These are phyloP conservation scores for Machimus atricapillus DNA, from an alignment of 2,888 invertebrate species.

Conservation along the genomic window DNA sequence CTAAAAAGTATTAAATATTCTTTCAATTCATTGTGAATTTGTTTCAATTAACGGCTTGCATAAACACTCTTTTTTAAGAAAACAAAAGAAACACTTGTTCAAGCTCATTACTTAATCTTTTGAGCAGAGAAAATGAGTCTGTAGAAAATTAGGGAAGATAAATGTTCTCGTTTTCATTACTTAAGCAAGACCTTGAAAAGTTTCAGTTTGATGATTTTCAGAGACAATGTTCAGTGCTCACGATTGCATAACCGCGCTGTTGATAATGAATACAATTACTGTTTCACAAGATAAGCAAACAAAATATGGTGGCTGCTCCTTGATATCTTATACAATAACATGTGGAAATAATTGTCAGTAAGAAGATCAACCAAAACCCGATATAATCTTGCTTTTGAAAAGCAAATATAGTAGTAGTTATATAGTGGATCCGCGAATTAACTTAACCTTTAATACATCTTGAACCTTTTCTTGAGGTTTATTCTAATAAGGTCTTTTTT, in stretches of 20 bases:
- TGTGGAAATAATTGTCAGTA: too few species aligned
- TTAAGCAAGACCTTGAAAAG: neutral
- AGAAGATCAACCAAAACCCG: too few species aligned
- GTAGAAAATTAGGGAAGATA: neutral
- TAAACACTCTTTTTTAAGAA: neutral
- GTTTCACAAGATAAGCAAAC: neutral
- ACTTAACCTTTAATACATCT: too few species aligned
- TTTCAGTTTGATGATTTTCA: neutral
- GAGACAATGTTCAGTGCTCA: neutral
- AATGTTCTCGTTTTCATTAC: neutral
- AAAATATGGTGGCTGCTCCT: neutral
- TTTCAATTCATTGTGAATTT: neutral
- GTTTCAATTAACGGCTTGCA: neutral
- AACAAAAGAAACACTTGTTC: neutral
- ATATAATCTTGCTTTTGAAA: too few species aligned
- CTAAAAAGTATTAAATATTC: neutral
- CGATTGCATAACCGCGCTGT: neutral
- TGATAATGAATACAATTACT: neutral
- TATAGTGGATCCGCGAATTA: too few species aligned
- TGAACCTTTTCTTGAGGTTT: too few species aligned
- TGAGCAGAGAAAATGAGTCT: neutral
- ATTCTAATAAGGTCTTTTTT: too few species aligned
- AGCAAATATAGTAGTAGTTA: too few species aligned
- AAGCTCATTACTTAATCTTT: neutral
- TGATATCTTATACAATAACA: too few species aligned